Evolutionary conservation across 2,888 invertebrate species (phyloP), one percentile per base, ranked within the genome.

Genomic region (Zelleria hepariella): DNA sequence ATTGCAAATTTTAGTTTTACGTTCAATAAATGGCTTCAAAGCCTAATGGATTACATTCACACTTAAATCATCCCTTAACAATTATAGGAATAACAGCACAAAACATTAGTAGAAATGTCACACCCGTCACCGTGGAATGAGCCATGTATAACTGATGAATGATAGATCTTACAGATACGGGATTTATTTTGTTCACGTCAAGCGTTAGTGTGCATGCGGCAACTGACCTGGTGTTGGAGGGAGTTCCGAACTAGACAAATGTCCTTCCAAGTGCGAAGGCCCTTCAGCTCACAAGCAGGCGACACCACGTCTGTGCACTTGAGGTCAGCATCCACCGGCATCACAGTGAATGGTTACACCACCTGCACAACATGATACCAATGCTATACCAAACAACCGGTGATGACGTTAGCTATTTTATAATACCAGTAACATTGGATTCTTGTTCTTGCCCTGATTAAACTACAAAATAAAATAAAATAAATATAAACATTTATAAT

Each of bases 241-340:
- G 87, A 87, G 77, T 88, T 89, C 75, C 87, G 82, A 78, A 86
- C 86, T 78, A 86, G 79, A 82, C 87, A 87, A 84, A 86, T 82
- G 82, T 88, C 86, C 82, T 87, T 87, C 86, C 88, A 87, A 80
- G 89, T 89, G 77, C 86, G 86, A 77, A 87, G 82, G 75, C 88
- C 88, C 78, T 79, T 86, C 78, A 86, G 80, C 76, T 86, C 88
- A 86, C 85, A 87, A 86, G 80, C 86, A 83, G 81, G 85, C 82
- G 85, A 86, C 87, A 83, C 89, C 86, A 85, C 88, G 85, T 84
- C 88, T 85, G 85, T 87, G 81, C 84, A 78, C 79, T 85, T 80
- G 74, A 80, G 82, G 86, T 85, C 86, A 82, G 86, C 89, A 89
- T 89, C 89, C 89, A 89, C 86, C 89, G 89, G 89, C 89, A 89